Evolutionary conservation across 2,113 vertebrate genomes (phyloP).

Genomic region (Narcine bancroftii): DNA sequence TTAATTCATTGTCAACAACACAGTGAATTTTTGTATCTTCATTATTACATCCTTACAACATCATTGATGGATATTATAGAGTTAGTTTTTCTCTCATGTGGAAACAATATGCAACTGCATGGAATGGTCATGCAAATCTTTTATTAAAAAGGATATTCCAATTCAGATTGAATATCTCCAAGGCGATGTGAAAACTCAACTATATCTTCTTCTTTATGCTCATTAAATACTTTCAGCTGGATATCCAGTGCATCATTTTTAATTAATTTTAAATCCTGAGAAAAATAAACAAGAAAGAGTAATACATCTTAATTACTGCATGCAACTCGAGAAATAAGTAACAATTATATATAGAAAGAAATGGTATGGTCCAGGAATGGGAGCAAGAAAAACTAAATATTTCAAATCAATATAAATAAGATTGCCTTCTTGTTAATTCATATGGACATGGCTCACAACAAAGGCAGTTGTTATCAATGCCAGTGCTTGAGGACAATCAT

Average conservation of each 20-base stretch:
- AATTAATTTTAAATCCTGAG: conserved; percentile 59
- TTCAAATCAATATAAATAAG: too few relatives aligned
- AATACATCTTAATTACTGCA: not conserved
- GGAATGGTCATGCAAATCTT: not conserved
- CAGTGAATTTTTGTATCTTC: too few relatives aligned
- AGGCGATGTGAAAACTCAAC: conserved; percentile 86
- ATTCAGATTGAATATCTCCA: conserved; percentile 81
- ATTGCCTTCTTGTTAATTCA: too few relatives aligned
- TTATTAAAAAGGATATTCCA: conserved; percentile 85
- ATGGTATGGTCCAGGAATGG: not conserved
- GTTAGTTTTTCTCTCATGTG: not conserved
- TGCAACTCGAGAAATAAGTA: not conserved
- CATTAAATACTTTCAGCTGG: conserved; percentile 91
- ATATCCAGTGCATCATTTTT: conserved; percentile 91
- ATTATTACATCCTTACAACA: too few relatives aligned
- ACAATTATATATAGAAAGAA: not conserved
- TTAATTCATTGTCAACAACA: too few relatives aligned
- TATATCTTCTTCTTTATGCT: conserved; percentile 94
- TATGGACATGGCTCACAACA: too few relatives aligned
- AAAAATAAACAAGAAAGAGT: conserved; percentile 37
- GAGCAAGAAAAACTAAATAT: not conserved
- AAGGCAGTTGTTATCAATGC: too few relatives aligned
- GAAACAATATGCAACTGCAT: not conserved
- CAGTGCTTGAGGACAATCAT: too few relatives aligned
- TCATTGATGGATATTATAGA: too few relatives aligned